Evolutionary conservation across 2,888 invertebrate species (phyloP).

Genomic region (Phengaris arion): DNA sequence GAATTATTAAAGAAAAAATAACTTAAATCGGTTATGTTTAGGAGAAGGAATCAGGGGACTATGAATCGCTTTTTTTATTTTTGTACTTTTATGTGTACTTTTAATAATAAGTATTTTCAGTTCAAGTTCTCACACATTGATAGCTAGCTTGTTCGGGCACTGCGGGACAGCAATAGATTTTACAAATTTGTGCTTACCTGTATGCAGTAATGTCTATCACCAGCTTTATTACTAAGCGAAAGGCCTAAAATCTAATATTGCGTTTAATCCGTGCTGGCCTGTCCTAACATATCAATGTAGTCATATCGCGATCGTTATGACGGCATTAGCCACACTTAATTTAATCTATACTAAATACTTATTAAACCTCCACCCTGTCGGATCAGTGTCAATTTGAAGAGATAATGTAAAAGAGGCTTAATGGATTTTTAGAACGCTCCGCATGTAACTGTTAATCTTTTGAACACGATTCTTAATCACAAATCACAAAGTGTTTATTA

Average conservation of each 20-base stretch:
- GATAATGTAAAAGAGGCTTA: constrained; percentile 9
- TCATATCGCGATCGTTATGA: constrained; percentile 55
- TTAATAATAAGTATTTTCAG: too few relatives aligned
- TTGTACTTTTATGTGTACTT: too few relatives aligned
- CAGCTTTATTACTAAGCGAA: neutral
- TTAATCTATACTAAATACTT: constrained; percentile 60
- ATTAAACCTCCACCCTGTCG: constrained; percentile 59
- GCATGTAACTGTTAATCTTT: neutral
- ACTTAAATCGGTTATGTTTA: too few relatives aligned
- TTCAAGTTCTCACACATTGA: too few relatives aligned
- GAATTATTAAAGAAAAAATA: too few relatives aligned
- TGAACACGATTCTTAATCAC: neutral
- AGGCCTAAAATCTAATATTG: constrained; percentile 22
- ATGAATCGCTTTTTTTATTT: too few relatives aligned
- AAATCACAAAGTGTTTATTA: neutral
- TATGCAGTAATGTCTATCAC: neutral
- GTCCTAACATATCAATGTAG: constrained; percentile 33
- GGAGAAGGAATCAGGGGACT: too few relatives aligned
- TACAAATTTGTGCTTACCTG: too few relatives aligned
- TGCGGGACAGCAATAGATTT: too few relatives aligned
- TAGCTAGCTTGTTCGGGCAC: too few relatives aligned
- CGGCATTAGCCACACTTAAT: constrained; percentile 64
- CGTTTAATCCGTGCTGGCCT: neutral
- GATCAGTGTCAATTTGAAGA: constrained; percentile 47
- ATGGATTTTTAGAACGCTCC: constrained; percentile 19